A percentile compares a stretch with the other conserved stretches of the same genome.
Conservation (phyloP, 2,113 vertebrate species). For the Actinemys pallida region DNA sequence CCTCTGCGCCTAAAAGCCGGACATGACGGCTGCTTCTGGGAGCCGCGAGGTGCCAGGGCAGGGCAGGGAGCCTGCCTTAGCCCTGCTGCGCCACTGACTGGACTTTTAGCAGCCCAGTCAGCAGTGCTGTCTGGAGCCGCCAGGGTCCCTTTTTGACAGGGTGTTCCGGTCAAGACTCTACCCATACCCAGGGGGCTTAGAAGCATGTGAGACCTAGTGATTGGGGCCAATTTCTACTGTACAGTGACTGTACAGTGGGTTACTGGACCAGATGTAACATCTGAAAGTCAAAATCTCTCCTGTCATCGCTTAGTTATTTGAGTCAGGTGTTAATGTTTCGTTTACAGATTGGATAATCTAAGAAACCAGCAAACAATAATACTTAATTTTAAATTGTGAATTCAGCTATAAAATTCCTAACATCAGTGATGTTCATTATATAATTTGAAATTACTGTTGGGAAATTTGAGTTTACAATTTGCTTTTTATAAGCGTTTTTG, state of each 20-base stretch:
- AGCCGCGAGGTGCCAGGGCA: too few relatives aligned
- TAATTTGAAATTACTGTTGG: background rate
- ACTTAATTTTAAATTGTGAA: background rate
- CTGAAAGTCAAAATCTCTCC: background rate
- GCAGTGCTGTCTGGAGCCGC: too few relatives aligned
- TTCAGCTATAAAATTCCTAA: background rate
- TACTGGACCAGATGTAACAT: background rate
- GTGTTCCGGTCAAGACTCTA: background rate
- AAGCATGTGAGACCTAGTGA: background rate
- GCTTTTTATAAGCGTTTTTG: background rate
- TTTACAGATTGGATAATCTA: background rate
- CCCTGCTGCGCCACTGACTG: too few relatives aligned
- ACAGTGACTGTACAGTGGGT: background rate
- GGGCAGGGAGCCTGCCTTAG: too few relatives aligned
- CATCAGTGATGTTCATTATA: background rate
- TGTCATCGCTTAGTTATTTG: background rate
- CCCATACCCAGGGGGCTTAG: background rate
- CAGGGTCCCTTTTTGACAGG: too few relatives aligned
- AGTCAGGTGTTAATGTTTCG: background rate
- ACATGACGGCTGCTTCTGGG: too few relatives aligned
- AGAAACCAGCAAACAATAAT: background rate
- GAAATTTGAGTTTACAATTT: background rate
- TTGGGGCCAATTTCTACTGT: too few relatives aligned
- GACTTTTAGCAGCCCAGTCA: too few relatives aligned
- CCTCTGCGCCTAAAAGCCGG: too few relatives aligned